Conservation (phyloP, 2,888 invertebrate genomes). For the Coremacera marginata region DNA sequence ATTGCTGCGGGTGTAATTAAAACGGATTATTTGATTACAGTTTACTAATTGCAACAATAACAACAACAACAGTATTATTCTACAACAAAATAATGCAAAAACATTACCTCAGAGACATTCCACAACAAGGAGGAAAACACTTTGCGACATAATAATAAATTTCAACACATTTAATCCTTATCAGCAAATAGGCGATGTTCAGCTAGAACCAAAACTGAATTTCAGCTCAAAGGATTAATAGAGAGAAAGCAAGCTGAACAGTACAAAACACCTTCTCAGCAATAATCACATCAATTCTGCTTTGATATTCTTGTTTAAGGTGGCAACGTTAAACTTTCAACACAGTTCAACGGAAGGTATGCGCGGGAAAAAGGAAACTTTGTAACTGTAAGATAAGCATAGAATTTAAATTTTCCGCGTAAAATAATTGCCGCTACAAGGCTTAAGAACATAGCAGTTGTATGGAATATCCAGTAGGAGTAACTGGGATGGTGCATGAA, state of each 20-base stretch:
- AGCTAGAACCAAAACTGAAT: background rate
- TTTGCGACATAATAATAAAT: conserved; percentile 45
- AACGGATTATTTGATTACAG: conserved; percentile 55
- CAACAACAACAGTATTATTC: background rate
- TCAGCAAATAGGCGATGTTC: conserved; percentile 37
- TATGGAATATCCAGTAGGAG: too few relatives aligned
- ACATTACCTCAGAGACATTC: background rate
- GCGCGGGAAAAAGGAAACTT: conserved; percentile 28
- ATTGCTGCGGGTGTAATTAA: conserved; percentile 48
- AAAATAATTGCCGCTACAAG: background rate
- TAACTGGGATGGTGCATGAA: too few relatives aligned
- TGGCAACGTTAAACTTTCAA: background rate
- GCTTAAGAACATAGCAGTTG: too few relatives aligned
- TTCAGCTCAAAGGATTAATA: conserved; percentile 34
- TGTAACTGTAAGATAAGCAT: conserved; percentile 37
- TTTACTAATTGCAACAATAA: conserved; percentile 50
- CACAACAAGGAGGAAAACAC: conserved; percentile 6
- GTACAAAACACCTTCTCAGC: background rate
- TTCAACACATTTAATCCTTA: conserved; percentile 49
- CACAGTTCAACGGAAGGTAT: background rate
- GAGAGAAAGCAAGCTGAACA: background rate
- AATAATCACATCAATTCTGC: background rate
- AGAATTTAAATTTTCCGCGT: conserved; percentile 28
- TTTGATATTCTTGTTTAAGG: conserved; percentile 11
- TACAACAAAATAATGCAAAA: background rate